Evolutionary conservation across 2,797 vertebrate species (phyloP).

Genomic region (Merluccius polli): DNA sequence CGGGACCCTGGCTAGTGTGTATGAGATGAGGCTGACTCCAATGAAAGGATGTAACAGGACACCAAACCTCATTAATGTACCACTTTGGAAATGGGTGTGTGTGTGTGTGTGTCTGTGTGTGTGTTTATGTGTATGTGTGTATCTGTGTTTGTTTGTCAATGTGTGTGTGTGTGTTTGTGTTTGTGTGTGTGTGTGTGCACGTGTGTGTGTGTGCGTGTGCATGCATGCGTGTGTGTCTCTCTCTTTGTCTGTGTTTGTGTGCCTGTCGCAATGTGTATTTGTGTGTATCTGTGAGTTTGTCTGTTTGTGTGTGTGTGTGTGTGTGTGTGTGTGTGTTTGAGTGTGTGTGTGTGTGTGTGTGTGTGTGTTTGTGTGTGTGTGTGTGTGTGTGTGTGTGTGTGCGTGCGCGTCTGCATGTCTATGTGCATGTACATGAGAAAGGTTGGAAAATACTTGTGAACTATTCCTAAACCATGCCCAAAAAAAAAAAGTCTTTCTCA

Average conservation of each 20-base stretch:
- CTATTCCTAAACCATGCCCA: too few species aligned
- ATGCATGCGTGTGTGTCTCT: not conserved
- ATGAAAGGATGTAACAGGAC: slow-evolving; percentile 27
- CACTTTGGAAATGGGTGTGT: not conserved
- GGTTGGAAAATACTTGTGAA: too few species aligned
- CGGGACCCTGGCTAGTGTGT: slow-evolving; percentile 46
- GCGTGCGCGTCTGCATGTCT: too few species aligned
- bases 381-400: too few species aligned
- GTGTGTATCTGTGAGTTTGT: not conserved
- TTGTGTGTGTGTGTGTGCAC: not conserved
- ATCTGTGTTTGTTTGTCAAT: too few species aligned
- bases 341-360: too few species aligned
- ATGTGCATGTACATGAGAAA: too few species aligned
- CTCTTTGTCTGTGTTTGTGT: not conserved
- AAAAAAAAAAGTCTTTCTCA: too few species aligned
- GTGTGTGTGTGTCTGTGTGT: not conserved
- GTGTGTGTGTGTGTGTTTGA: too few species aligned
- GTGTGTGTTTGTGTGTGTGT: too few species aligned
- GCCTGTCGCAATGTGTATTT: too few species aligned
- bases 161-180: not conserved
- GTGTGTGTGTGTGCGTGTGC: not conserved
- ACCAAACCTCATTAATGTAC: slow-evolving; percentile 10
- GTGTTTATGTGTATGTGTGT: not conserved
- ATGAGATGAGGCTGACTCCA: slow-evolving; percentile 30
- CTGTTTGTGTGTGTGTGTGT: not conserved